Evolutionary conservation across 2,797 vertebrate species (phyloP), one percentile per base, ranked within the genome.

Genomic region (Bradypodion ventrale): DNA sequence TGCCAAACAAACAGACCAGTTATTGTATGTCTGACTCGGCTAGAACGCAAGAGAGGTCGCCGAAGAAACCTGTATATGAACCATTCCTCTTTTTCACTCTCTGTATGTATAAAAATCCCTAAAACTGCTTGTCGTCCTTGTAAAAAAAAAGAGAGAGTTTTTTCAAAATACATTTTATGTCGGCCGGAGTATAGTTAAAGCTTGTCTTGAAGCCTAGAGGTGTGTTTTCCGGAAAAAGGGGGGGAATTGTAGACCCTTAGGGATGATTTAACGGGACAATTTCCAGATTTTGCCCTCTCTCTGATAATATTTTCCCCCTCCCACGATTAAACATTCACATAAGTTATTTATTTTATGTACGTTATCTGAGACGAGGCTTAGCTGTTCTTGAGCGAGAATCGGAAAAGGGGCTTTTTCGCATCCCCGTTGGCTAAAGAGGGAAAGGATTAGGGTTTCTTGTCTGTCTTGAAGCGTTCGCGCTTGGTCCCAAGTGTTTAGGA

Each of bases 111-210:
- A 42, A 32, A 59, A 37, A 66, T 92, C 91, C 92, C 93, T 94
- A 91, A 78, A 92, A 91, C 21, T 84, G 84, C 86, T 91, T 87
- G 86, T 93, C 91, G 87, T 91, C 92, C 84, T 90, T 88, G n/a
- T 93, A 90, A 83, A 89, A 77, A n/a, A n/a, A n/a, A n/a, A n/a
- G n/a, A n/a, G n/a, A 52, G 29, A 76, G 62, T 88, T 93, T 88
- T 91, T 80, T 88, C 89, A 92, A 91, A 93, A 92, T 91, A 75
- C 78, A 1, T 93, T 93, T 91, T 91, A 82, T 93, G 85, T 91
- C 89, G 88, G 82, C 92, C 83, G 88, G 93, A 94, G 93, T 94
- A 94, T 49, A 93, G 93, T 96, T 97, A 95, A 95, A 96, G 95
- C 95, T 96, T 96, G 94, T 96, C 82, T 91, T 89, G 86, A 83